Conservation (phyloP, 2,888 invertebrate genomes). For the Eucera pruinosa region DNA sequence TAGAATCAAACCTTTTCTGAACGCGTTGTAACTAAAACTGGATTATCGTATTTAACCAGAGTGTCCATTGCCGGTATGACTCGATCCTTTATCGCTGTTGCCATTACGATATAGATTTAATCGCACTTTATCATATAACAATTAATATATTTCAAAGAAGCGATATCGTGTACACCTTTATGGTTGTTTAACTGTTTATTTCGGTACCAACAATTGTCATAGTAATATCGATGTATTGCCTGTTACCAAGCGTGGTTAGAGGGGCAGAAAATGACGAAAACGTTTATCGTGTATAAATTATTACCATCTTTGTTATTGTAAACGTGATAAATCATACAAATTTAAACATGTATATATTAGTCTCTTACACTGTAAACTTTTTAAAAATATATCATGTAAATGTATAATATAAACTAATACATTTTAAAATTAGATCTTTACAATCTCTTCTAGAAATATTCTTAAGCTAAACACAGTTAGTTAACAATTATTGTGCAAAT, state of each 20-base stretch:
- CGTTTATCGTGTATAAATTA: neutral
- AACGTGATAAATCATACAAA: conserved; percentile 19
- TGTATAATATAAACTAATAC: conserved; percentile 28
- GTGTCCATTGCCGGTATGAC: conserved; percentile 92
- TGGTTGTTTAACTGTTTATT: neutral
- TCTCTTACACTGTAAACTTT: conserved; percentile 11
- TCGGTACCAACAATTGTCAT: conserved; percentile 61
- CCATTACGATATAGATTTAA: conserved; percentile 70
- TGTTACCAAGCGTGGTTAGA: conserved; percentile 20
- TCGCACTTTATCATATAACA: neutral
- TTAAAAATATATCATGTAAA: conserved; percentile 16
- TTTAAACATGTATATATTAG: conserved; percentile 4
- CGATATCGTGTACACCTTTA: neutral
- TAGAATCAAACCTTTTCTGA: conserved; percentile 86
- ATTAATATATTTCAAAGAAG: neutral
- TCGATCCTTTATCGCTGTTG: conserved; percentile 85
- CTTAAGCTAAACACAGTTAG: neutral
- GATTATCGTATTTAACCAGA: conserved; percentile 96
- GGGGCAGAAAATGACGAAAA: neutral
- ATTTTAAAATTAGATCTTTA: neutral
- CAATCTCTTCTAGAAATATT: conserved; percentile 1
- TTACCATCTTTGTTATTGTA: conserved; percentile 25
- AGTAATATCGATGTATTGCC: conserved; percentile 72
- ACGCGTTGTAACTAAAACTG: conserved; percentile 93
- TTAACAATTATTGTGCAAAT: conserved; percentile 4